Conservation (phyloP, 2,113 vertebrate species). For the Gallinago media region DNA sequence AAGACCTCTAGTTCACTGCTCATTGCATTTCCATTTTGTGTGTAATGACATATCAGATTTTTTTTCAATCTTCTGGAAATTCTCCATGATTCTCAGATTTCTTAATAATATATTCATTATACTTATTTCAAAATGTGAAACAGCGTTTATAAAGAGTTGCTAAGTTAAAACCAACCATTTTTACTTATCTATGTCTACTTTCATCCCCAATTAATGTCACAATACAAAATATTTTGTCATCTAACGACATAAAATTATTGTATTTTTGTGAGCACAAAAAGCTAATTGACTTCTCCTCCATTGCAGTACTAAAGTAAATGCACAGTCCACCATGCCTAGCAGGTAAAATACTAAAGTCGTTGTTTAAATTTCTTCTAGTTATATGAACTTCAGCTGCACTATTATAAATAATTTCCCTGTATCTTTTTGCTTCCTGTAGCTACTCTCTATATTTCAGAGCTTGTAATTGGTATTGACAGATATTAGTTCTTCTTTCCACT, state of each 20-base stretch:
- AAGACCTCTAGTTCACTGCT: neutral
- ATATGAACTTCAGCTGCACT: neutral
- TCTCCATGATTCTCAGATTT: neutral
- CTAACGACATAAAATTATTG: neutral
- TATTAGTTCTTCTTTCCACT: neutral
- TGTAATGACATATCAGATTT: neutral
- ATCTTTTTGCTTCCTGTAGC: neutral
- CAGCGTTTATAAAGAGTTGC: neutral
- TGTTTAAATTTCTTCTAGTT: neutral
- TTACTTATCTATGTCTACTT: neutral
- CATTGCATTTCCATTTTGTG: neutral
- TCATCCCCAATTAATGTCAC: neutral
- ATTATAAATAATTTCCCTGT: neutral
- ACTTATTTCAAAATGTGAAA: neutral
- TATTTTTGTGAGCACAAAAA: neutral
- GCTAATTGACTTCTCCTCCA: neutral
- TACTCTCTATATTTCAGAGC: neutral
- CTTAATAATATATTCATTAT: neutral
- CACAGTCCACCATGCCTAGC: fast-evolving
- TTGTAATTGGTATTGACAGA: neutral
- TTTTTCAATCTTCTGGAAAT: neutral
- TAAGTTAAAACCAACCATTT: neutral
- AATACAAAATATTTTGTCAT: neutral
- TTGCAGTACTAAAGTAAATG: neutral
- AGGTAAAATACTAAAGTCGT: neutral